Conservation (phyloP, 2,797 vertebrate genomes). For the Buceros bicornis region DNA sequence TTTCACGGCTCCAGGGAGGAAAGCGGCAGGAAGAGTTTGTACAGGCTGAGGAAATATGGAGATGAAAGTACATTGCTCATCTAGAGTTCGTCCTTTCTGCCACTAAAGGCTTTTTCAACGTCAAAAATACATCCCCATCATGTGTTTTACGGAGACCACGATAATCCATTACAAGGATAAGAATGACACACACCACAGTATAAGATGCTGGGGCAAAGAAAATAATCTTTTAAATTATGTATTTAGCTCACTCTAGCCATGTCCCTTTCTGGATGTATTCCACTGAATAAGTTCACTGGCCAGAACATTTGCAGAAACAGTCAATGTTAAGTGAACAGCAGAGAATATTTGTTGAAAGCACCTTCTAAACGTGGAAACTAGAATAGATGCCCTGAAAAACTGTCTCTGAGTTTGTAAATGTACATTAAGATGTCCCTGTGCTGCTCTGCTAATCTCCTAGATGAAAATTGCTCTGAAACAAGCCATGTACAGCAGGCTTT, state of each 20-base stretch:
- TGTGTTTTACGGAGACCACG: slow-evolving; percentile 12
- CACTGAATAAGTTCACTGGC: neutral
- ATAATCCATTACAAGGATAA: slow-evolving; percentile 33
- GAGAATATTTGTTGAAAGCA: slow-evolving; percentile 29
- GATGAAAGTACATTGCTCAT: slow-evolving; percentile 47
- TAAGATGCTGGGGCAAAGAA: neutral
- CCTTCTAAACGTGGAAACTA: slow-evolving; percentile 13
- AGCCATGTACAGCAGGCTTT: slow-evolving; percentile 15
- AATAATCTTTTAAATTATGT: slow-evolving; percentile 36
- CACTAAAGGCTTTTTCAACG: slow-evolving; percentile 20
- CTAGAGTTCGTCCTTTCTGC: slow-evolving; percentile 25
- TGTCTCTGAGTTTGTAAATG: slow-evolving; percentile 21
- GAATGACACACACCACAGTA: neutral
- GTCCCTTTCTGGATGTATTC: neutral
- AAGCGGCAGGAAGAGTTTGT: neutral
- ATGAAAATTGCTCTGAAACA: slow-evolving; percentile 47
- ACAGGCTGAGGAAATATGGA: slow-evolving; percentile 26
- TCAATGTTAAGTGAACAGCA: slow-evolving; percentile 24
- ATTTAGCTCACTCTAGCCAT: neutral
- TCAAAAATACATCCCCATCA: slow-evolving; percentile 33
- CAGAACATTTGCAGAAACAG: slow-evolving; percentile 25
- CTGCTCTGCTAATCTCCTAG: slow-evolving; percentile 41
- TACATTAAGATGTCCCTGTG: slow-evolving; percentile 31
- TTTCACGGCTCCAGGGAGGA: neutral
- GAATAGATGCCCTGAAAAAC: slow-evolving; percentile 36